These are phyloP conservation scores for Pelecanoides urinatrix DNA, from an alignment of 2,113 vertebrate species.

Conservation along the genomic window DNA sequence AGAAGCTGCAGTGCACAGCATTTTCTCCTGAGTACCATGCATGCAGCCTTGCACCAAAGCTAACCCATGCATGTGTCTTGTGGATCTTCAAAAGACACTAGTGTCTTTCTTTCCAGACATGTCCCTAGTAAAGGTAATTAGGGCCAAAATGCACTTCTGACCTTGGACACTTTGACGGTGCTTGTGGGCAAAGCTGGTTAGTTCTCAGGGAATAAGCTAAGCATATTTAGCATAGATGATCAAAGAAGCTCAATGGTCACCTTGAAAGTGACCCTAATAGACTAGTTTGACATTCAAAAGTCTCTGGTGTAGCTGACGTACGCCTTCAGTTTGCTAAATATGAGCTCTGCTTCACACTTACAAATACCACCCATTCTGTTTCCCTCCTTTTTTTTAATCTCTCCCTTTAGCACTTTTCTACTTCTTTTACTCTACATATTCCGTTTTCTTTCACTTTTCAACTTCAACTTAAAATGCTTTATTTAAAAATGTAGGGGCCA, in stretches of 20 bases:
- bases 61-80: background rate
- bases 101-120: background rate
- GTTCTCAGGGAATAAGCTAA: background rate
- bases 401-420: constrained; percentile 7
- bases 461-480: constrained; percentile 14
- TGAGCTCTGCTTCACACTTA: background rate
- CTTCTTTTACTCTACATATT: constrained; percentile 26
- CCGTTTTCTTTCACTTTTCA: constrained; percentile 14
- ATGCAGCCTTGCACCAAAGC: background rate
- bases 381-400: background rate
- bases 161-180: background rate
- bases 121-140: background rate
- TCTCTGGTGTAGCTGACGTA: background rate
- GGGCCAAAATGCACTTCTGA: background rate
- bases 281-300: background rate
- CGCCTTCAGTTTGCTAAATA: background rate
- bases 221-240: background rate
- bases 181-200: background rate
- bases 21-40: background rate
- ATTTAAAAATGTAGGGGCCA: constrained; percentile 45
- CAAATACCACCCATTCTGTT: constrained; percentile 2
- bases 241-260: background rate
- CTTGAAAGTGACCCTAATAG: background rate
- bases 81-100: background rate
- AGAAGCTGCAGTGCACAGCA: background rate